Conservation (phyloP, 1,140 invertebrate genomes). For the Vanessa atalanta region DNA sequence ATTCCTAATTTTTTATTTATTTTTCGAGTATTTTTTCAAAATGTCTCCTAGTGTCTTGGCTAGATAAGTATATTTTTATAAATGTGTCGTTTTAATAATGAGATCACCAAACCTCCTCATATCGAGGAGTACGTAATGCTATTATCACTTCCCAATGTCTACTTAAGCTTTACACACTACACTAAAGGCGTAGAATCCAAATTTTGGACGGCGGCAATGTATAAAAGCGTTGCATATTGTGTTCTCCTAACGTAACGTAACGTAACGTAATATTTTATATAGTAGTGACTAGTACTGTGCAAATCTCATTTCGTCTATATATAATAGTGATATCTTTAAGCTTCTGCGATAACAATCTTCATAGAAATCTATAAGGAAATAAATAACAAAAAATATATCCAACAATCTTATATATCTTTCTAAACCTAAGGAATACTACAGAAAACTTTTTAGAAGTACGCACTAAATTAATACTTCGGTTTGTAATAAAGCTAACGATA, state of each 20-base stretch:
- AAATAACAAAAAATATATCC: conserved; percentile 54
- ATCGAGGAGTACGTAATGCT: not conserved
- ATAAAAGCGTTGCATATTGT: conserved; percentile 47
- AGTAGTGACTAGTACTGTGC: conserved; percentile 23
- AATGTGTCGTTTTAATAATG: not conserved
- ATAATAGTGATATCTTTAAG: conserved; percentile 12
- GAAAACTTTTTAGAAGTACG: conserved; percentile 60
- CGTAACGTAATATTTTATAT: not conserved
- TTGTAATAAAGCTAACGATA: conserved; percentile 76
- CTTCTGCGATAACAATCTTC: conserved; percentile 18
- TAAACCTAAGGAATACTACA: conserved; percentile 74
- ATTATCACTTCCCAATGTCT: conserved; percentile 15
- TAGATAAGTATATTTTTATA: conserved; percentile 3
- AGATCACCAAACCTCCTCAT: not conserved
- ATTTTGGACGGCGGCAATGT: conserved; percentile 53
- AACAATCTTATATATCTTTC: conserved; percentile 50
- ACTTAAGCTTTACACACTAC: conserved; percentile 23
- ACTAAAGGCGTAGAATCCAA: conserved; percentile 36
- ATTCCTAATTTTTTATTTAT: not conserved
- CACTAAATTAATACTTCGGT: conserved; percentile 72
- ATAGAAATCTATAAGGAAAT: conserved; percentile 33
- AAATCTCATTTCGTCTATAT: conserved; percentile 3
- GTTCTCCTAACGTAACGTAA: conserved; percentile 23
- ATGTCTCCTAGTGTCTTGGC: not conserved
- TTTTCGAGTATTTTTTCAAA: not conserved